phyloP scores from a whole-genome alignment of 2,797 vertebrate genomes.

The Cirrhinus molitorella region DNA sequence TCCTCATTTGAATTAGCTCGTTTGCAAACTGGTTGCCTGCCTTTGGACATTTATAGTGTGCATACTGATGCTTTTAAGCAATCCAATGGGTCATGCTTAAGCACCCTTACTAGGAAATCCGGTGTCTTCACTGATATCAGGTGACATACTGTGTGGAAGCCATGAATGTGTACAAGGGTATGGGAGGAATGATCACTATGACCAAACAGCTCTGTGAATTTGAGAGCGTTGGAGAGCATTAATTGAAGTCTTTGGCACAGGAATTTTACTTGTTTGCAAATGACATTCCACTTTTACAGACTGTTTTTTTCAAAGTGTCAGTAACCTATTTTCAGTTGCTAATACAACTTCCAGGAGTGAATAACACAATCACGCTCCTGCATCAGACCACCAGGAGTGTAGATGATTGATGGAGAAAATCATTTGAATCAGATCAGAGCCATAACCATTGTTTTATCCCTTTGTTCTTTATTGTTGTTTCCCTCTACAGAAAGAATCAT shows the following conservation, averaged over 20 bases:
- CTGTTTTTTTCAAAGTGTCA: constrained; percentile 46
- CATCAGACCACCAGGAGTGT: constrained; percentile 69
- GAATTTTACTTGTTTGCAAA: constrained; percentile 64
- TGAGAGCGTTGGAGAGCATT: constrained; percentile 61
- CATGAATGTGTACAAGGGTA: constrained; percentile 63
- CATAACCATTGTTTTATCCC: constrained; percentile 14
- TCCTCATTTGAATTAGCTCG: not conserved
- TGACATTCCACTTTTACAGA: constrained; percentile 55
- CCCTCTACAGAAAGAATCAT: constrained; percentile 70
- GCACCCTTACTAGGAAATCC: constrained; percentile 46
- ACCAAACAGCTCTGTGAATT: constrained; percentile 73
- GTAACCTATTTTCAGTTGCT: constrained; percentile 44
- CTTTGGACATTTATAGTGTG: constrained; percentile 23
- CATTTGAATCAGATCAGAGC: not conserved
- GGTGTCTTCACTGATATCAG: constrained; percentile 26
- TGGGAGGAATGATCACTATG: constrained; percentile 73
- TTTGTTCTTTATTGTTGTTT: constrained; percentile 31
- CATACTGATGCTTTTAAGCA: not conserved
- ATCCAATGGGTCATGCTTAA: not conserved
- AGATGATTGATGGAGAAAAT: constrained; percentile 54
- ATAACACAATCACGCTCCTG: constrained; percentile 36
- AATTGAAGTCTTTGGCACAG: constrained; percentile 67
- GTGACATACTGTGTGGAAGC: constrained; percentile 18
- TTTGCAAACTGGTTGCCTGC: not conserved
- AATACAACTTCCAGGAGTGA: constrained; percentile 41